These are phyloP conservation scores for Synaphobranchus kaupii DNA, from an alignment of 2,797 vertebrate genomes.

Conservation along the genomic window DNA sequence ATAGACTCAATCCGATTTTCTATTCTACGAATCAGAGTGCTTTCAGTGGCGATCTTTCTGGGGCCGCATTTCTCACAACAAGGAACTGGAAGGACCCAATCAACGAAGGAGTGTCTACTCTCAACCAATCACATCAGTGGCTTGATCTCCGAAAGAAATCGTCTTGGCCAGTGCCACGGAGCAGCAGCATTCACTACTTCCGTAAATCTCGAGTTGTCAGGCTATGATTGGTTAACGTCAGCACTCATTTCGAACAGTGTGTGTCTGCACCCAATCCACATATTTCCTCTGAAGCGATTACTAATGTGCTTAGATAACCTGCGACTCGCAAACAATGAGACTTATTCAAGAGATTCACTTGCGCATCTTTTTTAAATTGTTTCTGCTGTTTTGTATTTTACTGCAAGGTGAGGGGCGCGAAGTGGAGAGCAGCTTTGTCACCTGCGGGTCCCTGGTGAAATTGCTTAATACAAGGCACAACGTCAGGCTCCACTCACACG, in stretches of 20 bases:
- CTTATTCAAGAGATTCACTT: not conserved
- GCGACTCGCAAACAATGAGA: constrained; percentile 54
- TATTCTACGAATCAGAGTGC: not conserved
- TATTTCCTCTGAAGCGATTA: not conserved
- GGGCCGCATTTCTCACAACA: not conserved
- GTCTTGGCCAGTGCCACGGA: not conserved
- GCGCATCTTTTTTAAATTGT: not conserved
- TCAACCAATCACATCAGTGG: not conserved
- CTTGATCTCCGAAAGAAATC: not conserved
- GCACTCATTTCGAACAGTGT: not conserved
- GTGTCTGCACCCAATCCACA: constrained; percentile 18
- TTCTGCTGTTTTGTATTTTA: constrained; percentile 56
- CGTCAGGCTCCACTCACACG: constrained; percentile 93
- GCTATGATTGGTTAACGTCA: constrained; percentile 65
- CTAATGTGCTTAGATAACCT: not conserved
- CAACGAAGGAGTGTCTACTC: not conserved
- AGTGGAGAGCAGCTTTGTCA: constrained; percentile 76
- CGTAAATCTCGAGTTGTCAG: constrained; percentile 68
- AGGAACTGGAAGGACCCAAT: not conserved
- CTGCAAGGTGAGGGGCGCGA: constrained; percentile 54
- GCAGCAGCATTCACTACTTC: constrained; percentile 52
- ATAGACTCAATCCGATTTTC: not conserved
- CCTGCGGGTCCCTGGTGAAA: constrained; percentile 93
- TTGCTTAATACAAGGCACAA: constrained; percentile 90
- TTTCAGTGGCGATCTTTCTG: not conserved